Evolutionary conservation across 2,888 invertebrate species (phyloP).

Genomic region (Apodemia duryi): DNA sequence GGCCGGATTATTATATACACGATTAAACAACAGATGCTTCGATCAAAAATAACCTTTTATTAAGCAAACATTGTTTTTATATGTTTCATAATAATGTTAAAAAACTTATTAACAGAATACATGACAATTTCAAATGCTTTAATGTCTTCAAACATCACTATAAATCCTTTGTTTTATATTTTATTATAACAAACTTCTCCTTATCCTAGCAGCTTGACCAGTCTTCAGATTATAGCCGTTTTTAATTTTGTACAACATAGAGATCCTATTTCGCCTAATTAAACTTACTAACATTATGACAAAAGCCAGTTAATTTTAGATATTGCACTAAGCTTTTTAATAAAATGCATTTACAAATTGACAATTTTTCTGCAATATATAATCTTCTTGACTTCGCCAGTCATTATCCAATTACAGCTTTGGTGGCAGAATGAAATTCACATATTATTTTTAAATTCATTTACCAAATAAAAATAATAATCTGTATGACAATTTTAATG

Average conservation of each 20-base stretch:
- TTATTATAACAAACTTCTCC: constrained; percentile 53
- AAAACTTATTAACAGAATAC: no score
- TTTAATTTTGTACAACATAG: constrained; percentile 49
- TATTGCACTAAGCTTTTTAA: constrained; percentile 22
- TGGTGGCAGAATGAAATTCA: not conserved
- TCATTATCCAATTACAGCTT: not conserved
- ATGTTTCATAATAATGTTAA: no score
- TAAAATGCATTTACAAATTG: not conserved
- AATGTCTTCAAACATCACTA: constrained; percentile 57
- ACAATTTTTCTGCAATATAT: not conserved
- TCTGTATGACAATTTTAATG: not conserved
- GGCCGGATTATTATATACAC: no score
- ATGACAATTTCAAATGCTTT: constrained; percentile 44
- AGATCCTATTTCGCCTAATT: constrained; percentile 49
- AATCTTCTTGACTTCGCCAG: not conserved
- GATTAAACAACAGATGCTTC: no score
- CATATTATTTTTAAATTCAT: not conserved
- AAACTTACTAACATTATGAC: constrained; percentile 1
- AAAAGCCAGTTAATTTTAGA: constrained; percentile 32
- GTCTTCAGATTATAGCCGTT: constrained; percentile 20
- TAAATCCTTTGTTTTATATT: constrained; percentile 56
- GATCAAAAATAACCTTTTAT: no score
- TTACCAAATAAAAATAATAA: not conserved
- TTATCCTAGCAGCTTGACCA: constrained; percentile 56
- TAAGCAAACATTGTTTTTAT: no score